These are phyloP conservation scores for Limenitis camilla DNA, from an alignment of 2,888 invertebrate genomes.

Conservation along the genomic window DNA sequence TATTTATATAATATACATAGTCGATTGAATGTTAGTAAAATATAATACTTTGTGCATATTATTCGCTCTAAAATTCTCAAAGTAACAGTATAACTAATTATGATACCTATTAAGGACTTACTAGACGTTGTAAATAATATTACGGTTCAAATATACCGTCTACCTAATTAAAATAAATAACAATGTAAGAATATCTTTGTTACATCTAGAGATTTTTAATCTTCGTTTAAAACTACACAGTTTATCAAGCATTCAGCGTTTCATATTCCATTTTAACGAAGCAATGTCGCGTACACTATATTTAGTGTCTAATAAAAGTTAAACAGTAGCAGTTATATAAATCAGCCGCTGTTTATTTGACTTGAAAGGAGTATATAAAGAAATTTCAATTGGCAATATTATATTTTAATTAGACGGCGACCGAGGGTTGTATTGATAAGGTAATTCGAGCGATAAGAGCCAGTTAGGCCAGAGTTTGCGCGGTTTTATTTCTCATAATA, in stretches of 20 bases:
- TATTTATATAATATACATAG: no score
- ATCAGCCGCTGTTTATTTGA: slow-evolving; percentile 7
- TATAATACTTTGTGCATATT: no score
- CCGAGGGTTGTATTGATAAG: slow-evolving; percentile 59
- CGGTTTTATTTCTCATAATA: slow-evolving; percentile 69
- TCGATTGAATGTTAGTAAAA: no score
- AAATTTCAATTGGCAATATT: slow-evolving; percentile 59
- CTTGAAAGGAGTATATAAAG: slow-evolving; percentile 22
- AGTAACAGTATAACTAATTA: no score
- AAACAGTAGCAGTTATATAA: slow-evolving; percentile 11
- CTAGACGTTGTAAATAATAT: no score
- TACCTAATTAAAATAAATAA: no score
- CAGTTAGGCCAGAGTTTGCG: slow-evolving; percentile 38
- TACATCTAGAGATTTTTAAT: no score
- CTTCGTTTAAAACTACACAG: slow-evolving; percentile 2
- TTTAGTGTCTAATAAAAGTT: slow-evolving; percentile 16
- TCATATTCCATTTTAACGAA: slow-evolving; percentile 17
- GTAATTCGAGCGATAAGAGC: slow-evolving; percentile 42
- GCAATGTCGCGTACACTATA: slow-evolving; percentile 7
- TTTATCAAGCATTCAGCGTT: slow-evolving; percentile 8
- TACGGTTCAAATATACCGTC: no score
- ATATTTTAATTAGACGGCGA: slow-evolving; percentile 66
- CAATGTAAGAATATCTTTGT: no score
- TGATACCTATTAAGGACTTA: no score
- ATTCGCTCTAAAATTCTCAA: no score